Percentiles rank a stretch among this genome's conserved stretches.
phyloP scores from a whole-genome alignment of 1,140 invertebrate species.

The Aphis craccivora region DNA sequence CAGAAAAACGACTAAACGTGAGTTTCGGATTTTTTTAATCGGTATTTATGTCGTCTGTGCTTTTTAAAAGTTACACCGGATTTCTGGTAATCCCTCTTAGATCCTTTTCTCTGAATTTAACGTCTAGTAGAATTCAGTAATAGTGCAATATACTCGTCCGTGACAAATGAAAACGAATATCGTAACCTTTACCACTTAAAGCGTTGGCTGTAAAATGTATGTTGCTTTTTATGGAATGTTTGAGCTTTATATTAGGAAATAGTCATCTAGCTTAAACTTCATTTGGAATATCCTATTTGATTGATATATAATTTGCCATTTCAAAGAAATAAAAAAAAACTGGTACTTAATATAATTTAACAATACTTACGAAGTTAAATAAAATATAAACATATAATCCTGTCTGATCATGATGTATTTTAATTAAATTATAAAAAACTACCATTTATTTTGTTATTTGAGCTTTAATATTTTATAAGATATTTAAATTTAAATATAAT shows the following conservation, averaged over 20 bases:
- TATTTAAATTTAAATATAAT: background rate
- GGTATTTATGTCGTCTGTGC: background rate
- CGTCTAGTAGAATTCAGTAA: background rate
- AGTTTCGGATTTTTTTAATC: background rate
- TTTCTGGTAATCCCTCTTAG: constrained; percentile 7
- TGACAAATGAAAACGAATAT: constrained; percentile 48
- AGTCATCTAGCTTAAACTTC: too few relatives aligned
- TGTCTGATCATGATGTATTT: background rate
- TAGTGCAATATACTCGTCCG: background rate
- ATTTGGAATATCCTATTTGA: background rate
- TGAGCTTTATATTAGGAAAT: constrained; percentile 31
- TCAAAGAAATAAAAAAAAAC: background rate
- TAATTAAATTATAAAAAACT: background rate
- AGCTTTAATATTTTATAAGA: background rate
- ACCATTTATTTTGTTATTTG: background rate
- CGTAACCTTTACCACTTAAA: constrained; percentile 28
- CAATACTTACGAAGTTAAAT: background rate
- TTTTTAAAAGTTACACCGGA: background rate
- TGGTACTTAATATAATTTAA: background rate
- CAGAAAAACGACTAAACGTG: background rate
- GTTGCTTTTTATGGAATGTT: constrained; percentile 28
- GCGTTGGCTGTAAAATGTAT: background rate
- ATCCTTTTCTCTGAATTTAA: background rate
- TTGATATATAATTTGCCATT: background rate
- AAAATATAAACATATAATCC: background rate